Evolutionary conservation across 2,888 invertebrate species (phyloP), one percentile per base, ranked within the genome.

Genomic region (Zygogramma bicolorata): DNA sequence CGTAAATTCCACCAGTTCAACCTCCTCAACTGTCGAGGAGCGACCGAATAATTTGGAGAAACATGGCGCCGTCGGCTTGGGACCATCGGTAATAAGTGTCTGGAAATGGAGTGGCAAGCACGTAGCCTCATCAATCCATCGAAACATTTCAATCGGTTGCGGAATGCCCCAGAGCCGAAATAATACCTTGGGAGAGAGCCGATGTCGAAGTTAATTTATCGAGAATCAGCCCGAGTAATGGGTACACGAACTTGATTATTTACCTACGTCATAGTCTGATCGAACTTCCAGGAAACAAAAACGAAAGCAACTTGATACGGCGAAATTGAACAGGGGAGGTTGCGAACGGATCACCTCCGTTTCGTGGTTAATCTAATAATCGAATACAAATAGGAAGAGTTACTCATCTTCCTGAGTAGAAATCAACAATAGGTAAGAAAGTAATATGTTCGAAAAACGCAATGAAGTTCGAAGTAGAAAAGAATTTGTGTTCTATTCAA

Each of bases 201-300:
- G 75, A 75, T 77, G 75, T 70, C 72, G 68, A 73, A 67, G 79
- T 77, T 81, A 81, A 81, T 81, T 81, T 82, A 81, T 81, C 79
- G 80, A 77, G 79, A 81, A 80, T 76, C 69, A 76, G 75, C 77
- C 80, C 25, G 42, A n/a, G 42, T 81, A 81, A 81, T 81, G 79
- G 81, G 10, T 31, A 58, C 31, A 65, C 27, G 58, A 34, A 40
- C 25, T 68, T 59, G 60, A 60, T 53, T 27, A 53, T 53, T 53
- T n/a, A 27, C 53, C 53, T 53, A 53, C 27, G 27, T 53, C 53
- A 53, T 25, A 22, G 53, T 53, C 22, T 25, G 53, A 53, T 53
- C 53, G 53, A 53, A 10, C 53, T 25, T 25, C 13, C 13, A 2
- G 3, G 42, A 1, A 53, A 53, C 53, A 8, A 10, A 25, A 53